Percentiles rank a stretch among this genome's conserved stretches.
These are phyloP conservation scores for Carcinoscorpius rotundicauda DNA, from an alignment of 1,140 invertebrate species.

Conservation along the genomic window DNA sequence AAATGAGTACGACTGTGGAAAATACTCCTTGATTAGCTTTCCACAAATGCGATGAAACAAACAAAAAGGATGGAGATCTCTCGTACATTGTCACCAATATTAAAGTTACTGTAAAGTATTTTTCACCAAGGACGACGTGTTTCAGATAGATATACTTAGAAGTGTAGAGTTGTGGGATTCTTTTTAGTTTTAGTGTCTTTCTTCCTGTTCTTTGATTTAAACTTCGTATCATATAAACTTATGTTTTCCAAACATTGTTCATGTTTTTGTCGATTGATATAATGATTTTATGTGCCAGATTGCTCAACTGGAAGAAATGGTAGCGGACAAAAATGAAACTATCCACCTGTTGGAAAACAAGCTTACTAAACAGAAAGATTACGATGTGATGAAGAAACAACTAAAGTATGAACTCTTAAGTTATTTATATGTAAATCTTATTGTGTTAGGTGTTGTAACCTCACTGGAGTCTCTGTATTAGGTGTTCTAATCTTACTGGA, in stretches of 20 bases:
- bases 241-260: too few species aligned
- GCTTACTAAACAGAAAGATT: constrained; percentile 71
- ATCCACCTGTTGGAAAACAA: constrained; percentile 70
- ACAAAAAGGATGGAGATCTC: too few species aligned
- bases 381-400: constrained; percentile 78
- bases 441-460: background rate
- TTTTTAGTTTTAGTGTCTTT: too few species aligned
- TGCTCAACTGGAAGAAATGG: constrained; percentile 68
- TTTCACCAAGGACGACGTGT: too few species aligned
- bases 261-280: background rate
- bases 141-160: too few species aligned
- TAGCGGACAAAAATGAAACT: constrained; percentile 71
- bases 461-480: background rate
- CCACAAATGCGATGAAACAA: too few species aligned
- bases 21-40: too few species aligned
- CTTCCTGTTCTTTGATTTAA: background rate
- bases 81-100: too few species aligned
- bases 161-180: too few species aligned
- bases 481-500: background rate
- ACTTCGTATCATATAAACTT: constrained; percentile 1
- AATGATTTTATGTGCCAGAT: constrained; percentile 35
- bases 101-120: too few species aligned
- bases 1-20: too few species aligned
- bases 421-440: too few species aligned
- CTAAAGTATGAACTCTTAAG: constrained; percentile 40